A percentile compares a stretch with the other conserved stretches of the same genome.
Conservation (phyloP, 2,888 invertebrate species). For the Acanthococcus lagerstroemiae region DNA sequence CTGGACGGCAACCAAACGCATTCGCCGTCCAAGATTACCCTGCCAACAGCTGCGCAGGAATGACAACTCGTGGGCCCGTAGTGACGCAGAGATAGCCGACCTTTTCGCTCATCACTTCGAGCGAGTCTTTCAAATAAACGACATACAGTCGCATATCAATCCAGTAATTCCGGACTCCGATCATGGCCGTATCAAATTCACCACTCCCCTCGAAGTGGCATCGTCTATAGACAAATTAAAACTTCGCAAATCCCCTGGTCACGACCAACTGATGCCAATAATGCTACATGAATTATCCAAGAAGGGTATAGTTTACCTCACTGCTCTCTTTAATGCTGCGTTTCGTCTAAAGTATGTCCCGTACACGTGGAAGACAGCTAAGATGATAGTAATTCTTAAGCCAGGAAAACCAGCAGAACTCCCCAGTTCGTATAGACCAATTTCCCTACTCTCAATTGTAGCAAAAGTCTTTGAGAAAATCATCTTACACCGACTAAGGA, state of each 20-base stretch:
- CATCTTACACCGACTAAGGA: neutral
- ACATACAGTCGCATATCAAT: neutral
- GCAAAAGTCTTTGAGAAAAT: slow-evolving; percentile 5
- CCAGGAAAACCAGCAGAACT: neutral
- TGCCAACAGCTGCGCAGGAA: no score
- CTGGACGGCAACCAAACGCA: slow-evolving; percentile 35
- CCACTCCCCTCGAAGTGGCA: neutral
- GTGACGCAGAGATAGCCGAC: no score
- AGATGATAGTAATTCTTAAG: neutral
- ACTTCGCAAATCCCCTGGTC: neutral
- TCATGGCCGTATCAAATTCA: neutral
- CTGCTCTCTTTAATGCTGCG: neutral
- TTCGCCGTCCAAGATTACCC: no score
- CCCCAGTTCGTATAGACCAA: neutral
- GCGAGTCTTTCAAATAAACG: no score
- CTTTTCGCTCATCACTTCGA: slow-evolving; percentile 34
- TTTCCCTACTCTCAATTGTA: neutral
- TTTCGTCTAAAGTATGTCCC: neutral
- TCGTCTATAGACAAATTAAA: neutral
- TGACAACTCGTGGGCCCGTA: no score
- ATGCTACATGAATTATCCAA: neutral
- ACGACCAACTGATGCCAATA: neutral
- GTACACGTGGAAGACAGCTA: neutral
- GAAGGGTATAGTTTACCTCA: neutral
- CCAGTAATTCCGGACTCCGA: neutral